Base-by-base conservation (phyloP, 2,888 invertebrate genomes). In the Drosophila greeni region DNA sequence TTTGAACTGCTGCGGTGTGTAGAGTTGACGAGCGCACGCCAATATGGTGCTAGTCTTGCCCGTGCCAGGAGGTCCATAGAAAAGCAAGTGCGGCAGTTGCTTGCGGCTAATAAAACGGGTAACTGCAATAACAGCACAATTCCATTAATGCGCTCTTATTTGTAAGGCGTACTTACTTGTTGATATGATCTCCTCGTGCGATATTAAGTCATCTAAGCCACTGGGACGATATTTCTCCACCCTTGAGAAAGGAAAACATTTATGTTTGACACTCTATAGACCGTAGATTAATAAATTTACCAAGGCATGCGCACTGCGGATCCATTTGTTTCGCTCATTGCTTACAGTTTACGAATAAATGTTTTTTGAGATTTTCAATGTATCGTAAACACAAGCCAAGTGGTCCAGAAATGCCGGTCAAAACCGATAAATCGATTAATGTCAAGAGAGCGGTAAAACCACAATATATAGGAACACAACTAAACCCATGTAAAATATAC, bases 31-130 rank as follows among this genome's bases (percentile, higher is more conserved):
- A 3, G 99, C 98, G 89, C 97, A 97, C 23, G 99, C 99, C 68
- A 99, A 90, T 73, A 99, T 98, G 8, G 99, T 98, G 73, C 96
- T 98, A 0, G 99, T 99, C 90, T 99, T 99, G 5, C 97, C 99
- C 26, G 98, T 99, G 55, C 99, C 99, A 0, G 99, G 98, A 11
- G 99, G 99, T 0, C 99, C 99, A 90, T 99, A 99, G 84, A 99
- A 95, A 26, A 99, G 89, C 57, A 99, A 90, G 91, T 99, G 99
- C 1, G 99, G 99, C 47, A 99, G 89, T 77, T 96, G 95, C 86
- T 97, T 95, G 86, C 97, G 95, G 64, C 93, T 91, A 80, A 99
- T 97, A 88, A 98, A 97, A 86, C 94, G 94, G 72, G 91, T 93
- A 62, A 96, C 95, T 96, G 85, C 61, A 91, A 90, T 29, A 33